Conservation (phyloP, 2,888 invertebrate species). For the Volucella inanis region DNA sequence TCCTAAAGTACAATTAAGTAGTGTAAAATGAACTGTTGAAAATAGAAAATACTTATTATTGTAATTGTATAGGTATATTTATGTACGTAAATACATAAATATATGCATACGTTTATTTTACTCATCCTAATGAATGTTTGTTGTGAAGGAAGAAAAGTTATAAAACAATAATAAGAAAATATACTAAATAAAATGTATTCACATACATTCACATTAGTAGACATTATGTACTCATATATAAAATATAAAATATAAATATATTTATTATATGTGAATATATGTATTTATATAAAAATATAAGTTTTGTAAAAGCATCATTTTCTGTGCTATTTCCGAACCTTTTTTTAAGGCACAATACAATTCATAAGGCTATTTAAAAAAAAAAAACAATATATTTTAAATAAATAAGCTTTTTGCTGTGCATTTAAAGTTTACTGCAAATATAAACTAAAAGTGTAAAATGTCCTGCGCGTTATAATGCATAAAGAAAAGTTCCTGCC, state of each 20-base stretch:
- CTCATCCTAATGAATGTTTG: too few species aligned
- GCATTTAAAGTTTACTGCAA: constrained; percentile 15
- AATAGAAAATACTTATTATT: too few species aligned
- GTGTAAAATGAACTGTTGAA: too few species aligned
- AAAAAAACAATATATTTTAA: neutral
- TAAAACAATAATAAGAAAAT: too few species aligned
- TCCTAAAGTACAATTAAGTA: too few species aligned
- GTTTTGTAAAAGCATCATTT: too few species aligned
- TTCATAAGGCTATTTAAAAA: neutral
- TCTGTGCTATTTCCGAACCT: too few species aligned
- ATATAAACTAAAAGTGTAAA: neutral
- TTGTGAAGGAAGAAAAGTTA: too few species aligned
- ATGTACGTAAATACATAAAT: too few species aligned
- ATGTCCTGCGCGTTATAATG: constrained; percentile 43
- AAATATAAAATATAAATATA: neutral
- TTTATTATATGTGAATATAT: neutral
- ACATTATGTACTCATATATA: neutral
- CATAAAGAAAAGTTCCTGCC: constrained; percentile 46
- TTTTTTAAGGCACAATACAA: neutral
- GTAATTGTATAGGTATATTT: too few species aligned
- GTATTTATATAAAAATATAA: neutral
- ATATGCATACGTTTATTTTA: too few species aligned
- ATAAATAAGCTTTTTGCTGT: constrained; percentile 22
- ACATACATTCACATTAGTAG: neutral
- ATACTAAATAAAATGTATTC: too few species aligned